Conservation (phyloP, 2,888 invertebrate species). For the Blastobasis lacticolella region DNA sequence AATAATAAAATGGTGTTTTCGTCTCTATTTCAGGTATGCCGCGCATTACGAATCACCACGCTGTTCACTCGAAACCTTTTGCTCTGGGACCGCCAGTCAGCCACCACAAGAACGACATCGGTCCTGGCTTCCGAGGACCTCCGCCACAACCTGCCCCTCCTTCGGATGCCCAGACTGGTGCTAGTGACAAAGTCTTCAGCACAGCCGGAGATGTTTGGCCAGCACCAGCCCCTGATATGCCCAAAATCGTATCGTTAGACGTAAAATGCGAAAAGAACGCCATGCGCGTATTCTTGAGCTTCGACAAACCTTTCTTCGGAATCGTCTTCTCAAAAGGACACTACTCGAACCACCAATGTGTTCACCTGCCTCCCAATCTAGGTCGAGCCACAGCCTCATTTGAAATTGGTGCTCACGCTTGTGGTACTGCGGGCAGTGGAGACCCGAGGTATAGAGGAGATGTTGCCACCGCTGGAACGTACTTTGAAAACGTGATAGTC, state of each 20-base stretch:
- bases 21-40: conserved; percentile 51
- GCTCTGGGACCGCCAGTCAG: conserved; percentile 59
- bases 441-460: conserved; percentile 94
- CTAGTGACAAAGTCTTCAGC: conserved; percentile 75
- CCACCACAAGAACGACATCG: conserved; percentile 66
- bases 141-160: conserved; percentile 67
- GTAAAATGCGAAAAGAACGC: conserved; percentile 95
- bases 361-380: conserved; percentile 90
- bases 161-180: conserved; percentile 69
- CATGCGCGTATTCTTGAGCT: conserved; percentile 95
- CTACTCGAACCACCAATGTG: conserved; percentile 93
- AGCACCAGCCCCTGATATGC: conserved; percentile 90
- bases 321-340: conserved; percentile 96
- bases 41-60: conserved; percentile 66
- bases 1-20: no score
- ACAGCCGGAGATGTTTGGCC: conserved; percentile 88
- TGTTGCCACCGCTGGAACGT: conserved; percentile 92
- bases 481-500: conserved; percentile 94
- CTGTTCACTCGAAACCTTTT: conserved; percentile 64
- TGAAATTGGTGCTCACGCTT: conserved; percentile 92
- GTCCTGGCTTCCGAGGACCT: conserved; percentile 82
- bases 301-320: conserved; percentile 96
- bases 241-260: conserved; percentile 92
- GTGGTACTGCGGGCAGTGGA: conserved; percentile 93
- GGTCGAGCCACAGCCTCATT: conserved; percentile 91